phyloP scores from a whole-genome alignment of 2,113 vertebrate species.

The Thalassoma bifasciatum region DNA sequence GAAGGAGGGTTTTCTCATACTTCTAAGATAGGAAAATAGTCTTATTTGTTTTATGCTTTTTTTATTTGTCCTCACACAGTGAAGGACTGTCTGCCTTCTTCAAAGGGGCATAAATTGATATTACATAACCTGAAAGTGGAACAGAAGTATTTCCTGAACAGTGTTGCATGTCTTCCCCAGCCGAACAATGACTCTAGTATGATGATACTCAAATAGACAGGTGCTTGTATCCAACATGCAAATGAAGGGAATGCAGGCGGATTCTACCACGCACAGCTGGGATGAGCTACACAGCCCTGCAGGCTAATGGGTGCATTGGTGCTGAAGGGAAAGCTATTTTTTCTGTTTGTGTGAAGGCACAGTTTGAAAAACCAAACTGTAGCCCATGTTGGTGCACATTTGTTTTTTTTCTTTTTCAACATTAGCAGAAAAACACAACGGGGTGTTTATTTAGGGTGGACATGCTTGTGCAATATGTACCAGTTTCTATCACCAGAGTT shows the following conservation, averaged over 20 bases:
- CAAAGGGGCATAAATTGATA: neutral
- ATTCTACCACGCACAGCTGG: slow-evolving; percentile 35
- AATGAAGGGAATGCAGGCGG: slow-evolving; percentile 33
- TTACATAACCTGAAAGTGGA: slow-evolving; percentile 22
- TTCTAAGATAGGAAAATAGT: neutral
- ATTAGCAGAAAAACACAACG: neutral
- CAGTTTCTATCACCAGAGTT: neutral
- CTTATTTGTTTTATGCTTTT: neutral
- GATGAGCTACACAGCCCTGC: slow-evolving; percentile 39
- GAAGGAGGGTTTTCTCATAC: neutral
- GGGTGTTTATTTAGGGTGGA: neutral
- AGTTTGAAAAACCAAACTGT: neutral
- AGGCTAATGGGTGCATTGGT: slow-evolving; percentile 48
- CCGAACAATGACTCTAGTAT: slow-evolving; percentile 4
- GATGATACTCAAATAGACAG: slow-evolving; percentile 45
- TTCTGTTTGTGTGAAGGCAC: neutral
- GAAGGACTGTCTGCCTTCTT: neutral
- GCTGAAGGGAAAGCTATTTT: slow-evolving; percentile 50
- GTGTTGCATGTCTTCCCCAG: slow-evolving; percentile 12
- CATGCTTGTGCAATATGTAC: neutral
- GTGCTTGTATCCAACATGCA: slow-evolving; percentile 49
- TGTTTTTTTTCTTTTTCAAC: neutral
- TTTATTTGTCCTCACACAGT: neutral
- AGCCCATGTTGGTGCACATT: slow-evolving; percentile 1
- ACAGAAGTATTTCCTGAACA: slow-evolving; percentile 2